Percentiles rank a stretch among this genome's conserved stretches.
Conservation (phyloP, 2,113 vertebrate species). For the Mesitornis unicolor region DNA sequence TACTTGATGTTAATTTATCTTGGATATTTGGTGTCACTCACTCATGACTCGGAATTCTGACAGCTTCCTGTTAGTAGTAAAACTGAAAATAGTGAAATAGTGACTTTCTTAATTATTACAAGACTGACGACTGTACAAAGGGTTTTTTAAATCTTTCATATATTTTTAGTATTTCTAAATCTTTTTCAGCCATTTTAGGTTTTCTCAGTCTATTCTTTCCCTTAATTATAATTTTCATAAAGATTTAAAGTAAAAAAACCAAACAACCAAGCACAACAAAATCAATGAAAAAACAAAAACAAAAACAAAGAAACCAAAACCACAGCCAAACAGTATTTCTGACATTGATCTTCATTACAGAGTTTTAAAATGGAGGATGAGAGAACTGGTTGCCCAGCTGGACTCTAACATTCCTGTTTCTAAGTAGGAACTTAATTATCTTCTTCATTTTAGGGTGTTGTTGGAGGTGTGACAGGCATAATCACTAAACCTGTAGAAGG, state of each 20-base stretch:
- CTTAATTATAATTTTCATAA: not conserved
- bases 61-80: not conserved
- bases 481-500: constrained; percentile 97
- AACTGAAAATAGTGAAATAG: not conserved
- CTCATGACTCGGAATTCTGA: not conserved
- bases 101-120: not conserved
- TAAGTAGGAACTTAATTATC: not conserved
- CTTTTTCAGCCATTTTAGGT: not conserved
- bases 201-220: not conserved
- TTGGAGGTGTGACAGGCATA: constrained; percentile 94
- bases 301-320: not conserved
- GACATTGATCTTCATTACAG: not conserved
- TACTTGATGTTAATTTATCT: not conserved
- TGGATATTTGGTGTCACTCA: not conserved
- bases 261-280: not conserved
- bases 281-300: no score
- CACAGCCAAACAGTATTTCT: not conserved
- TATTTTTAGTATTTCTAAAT: no score
- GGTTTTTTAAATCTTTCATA: no score
- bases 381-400: not conserved
- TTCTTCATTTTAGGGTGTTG: constrained; percentile 83
- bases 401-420: not conserved
- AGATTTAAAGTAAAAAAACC: not conserved
- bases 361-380: not conserved
- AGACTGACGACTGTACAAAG: not conserved